These are phyloP conservation scores for Aporophyla nigra DNA, from an alignment of 2,888 invertebrate genomes.

Conservation along the genomic window DNA sequence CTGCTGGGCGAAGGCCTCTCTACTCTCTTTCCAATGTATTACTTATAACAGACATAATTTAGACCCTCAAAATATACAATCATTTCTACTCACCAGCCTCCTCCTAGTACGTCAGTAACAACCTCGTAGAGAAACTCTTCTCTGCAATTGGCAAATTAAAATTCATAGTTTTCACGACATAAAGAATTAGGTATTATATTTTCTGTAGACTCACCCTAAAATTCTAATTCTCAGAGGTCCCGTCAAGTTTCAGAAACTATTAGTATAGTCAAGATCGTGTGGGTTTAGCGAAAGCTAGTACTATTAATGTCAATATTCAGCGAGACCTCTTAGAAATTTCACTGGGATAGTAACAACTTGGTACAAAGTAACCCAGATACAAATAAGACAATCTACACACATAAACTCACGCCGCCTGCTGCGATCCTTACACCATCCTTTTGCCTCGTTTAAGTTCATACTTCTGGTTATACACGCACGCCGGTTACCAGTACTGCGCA, in stretches of 20 bases:
- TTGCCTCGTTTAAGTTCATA: too few species aligned
- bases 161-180: background rate
- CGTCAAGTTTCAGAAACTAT: background rate
- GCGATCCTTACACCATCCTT: too few species aligned
- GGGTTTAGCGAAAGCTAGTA: background rate
- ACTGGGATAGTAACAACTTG: background rate
- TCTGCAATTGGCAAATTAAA: background rate
- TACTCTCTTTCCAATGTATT: too few species aligned
- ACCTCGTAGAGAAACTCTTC: background rate
- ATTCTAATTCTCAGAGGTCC: background rate
- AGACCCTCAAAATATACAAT: background rate
- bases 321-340: background rate
- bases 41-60: background rate
- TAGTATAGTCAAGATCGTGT: background rate
- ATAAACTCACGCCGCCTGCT: too few species aligned
- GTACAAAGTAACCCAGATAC: background rate
- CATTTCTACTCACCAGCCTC: background rate
- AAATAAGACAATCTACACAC: background rate
- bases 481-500: too few species aligned
- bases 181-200: background rate
- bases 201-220: background rate
- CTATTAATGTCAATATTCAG: background rate
- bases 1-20: too few species aligned
- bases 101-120: background rate
- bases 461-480: too few species aligned